These are phyloP conservation scores for Leptopilina clavipes DNA, from an alignment of 1,140 invertebrate species.

Conservation along the genomic window DNA sequence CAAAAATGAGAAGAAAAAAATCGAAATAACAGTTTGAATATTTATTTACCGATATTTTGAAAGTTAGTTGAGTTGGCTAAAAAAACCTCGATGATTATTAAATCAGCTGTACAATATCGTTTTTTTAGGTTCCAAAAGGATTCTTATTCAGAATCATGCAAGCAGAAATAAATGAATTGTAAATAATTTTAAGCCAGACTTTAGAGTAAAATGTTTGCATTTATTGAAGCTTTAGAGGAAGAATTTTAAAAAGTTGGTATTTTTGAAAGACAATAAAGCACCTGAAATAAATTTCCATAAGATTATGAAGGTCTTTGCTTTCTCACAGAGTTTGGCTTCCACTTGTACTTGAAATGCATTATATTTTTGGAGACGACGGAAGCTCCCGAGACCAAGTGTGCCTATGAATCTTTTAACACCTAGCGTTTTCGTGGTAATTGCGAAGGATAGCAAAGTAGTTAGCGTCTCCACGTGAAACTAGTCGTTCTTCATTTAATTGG, in stretches of 20 bases:
- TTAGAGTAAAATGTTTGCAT: neutral
- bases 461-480: conserved; percentile 15
- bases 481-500: conserved; percentile 24
- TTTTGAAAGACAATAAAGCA: conserved; percentile 33
- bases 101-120: too few relatives aligned
- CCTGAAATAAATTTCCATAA: conserved; percentile 27
- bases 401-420: conserved; percentile 34
- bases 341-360: conserved; percentile 16
- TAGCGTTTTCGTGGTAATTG: conserved; percentile 27
- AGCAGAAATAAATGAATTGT: neutral
- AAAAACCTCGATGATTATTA: too few relatives aligned
- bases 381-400: conserved; percentile 24
- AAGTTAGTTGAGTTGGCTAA: too few relatives aligned
- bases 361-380: conserved; percentile 29
- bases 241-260: neutral
- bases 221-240: neutral
- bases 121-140: too few relatives aligned
- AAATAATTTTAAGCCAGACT: neutral
- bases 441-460: conserved; percentile 5
- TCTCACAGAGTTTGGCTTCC: conserved; percentile 16
- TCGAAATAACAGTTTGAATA: too few relatives aligned
- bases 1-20: too few relatives aligned
- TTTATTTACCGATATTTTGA: too few relatives aligned
- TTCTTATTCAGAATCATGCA: too few relatives aligned
- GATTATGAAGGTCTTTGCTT: conserved; percentile 24